phyloP scores from a whole-genome alignment of 2,888 invertebrate species.

The Microplitis manilae region DNA sequence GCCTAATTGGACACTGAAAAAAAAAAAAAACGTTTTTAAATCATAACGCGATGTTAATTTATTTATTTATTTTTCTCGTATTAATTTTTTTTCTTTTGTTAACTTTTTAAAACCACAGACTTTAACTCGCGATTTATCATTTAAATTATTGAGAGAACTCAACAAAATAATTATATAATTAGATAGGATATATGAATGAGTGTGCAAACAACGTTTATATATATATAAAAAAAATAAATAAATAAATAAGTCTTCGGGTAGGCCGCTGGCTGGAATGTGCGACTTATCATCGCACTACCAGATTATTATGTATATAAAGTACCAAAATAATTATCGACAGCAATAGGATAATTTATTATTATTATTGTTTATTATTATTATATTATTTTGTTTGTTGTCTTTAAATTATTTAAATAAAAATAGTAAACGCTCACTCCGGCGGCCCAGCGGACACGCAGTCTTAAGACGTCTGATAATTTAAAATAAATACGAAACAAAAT shows the following conservation, averaged over 20 bases:
- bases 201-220: slow-evolving; percentile 51
- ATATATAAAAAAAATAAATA: slow-evolving; percentile 38
- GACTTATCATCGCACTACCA: slow-evolving; percentile 51
- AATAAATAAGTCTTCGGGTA: slow-evolving; percentile 59
- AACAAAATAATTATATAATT: slow-evolving; percentile 40
- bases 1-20: slow-evolving; percentile 21
- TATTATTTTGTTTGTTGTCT: background rate
- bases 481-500: slow-evolving; percentile 18
- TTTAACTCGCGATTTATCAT: background rate
- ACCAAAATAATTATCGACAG: slow-evolving; percentile 63
- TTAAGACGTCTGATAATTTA: background rate
- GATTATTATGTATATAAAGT: slow-evolving; percentile 62
- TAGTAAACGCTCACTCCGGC: slow-evolving; percentile 57
- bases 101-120: background rate
- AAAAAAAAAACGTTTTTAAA: background rate
- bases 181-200: slow-evolving; percentile 49
- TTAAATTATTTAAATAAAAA: background rate
- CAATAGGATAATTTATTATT: slow-evolving; percentile 61
- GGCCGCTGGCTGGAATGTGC: slow-evolving; percentile 62
- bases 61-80: background rate
- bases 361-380: slow-evolving; percentile 52
- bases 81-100: background rate
- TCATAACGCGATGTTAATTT: slow-evolving; percentile 16
- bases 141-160: background rate
- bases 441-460: slow-evolving; percentile 37